These are phyloP conservation scores for Hassar affinis DNA, from an alignment of 2,113 vertebrate species.

Conservation along the genomic window DNA sequence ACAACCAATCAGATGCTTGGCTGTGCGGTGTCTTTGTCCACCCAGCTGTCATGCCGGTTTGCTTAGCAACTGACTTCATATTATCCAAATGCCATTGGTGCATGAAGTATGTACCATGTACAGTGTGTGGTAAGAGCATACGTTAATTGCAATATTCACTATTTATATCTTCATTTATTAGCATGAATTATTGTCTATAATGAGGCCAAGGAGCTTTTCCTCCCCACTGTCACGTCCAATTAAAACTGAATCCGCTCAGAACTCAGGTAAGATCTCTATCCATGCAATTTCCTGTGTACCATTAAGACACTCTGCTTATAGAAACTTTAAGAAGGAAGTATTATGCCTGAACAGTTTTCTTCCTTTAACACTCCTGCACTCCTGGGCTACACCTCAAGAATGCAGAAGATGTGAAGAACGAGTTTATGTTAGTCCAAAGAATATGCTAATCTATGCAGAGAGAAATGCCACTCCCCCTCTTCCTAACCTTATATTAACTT, in stretches of 20 bases:
- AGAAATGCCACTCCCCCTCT: not conserved
- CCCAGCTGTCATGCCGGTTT: not conserved
- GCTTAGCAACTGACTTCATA: not conserved
- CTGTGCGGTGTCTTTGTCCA: not conserved
- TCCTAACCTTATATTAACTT: not conserved
- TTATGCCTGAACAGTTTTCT: not conserved
- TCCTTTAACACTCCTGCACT: not conserved
- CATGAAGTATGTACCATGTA: not conserved
- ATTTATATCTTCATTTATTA: not conserved
- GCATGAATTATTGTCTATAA: not conserved
- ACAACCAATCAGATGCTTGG: not conserved
- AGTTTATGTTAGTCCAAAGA: not conserved
- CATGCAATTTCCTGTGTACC: not conserved
- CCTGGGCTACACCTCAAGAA: not conserved
- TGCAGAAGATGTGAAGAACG: not conserved
- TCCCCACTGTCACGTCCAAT: not conserved
- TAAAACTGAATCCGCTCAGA: not conserved
- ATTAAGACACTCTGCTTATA: not conserved
- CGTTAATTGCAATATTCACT: not conserved
- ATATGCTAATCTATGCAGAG: not conserved
- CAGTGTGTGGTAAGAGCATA: not conserved
- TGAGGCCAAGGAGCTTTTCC: not conserved
- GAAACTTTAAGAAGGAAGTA: not conserved
- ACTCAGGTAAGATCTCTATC: not conserved
- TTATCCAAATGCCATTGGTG: not conserved